Evolutionary conservation across 2,797 vertebrate species (phyloP).

Genomic region (Gila robusta): DNA sequence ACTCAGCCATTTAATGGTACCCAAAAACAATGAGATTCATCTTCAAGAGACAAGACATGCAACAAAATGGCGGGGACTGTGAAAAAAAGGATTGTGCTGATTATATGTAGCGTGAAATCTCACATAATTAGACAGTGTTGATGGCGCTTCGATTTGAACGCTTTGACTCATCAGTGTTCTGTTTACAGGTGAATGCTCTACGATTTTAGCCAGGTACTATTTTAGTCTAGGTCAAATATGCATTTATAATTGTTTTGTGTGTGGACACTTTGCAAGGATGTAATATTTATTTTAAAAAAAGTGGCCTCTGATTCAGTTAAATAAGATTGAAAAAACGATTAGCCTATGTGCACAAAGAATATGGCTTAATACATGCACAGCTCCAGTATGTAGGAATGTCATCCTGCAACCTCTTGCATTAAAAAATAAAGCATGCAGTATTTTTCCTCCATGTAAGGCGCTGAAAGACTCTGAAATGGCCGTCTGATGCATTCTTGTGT

Average conservation of each 20-base stretch:
- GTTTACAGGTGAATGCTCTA: not conserved
- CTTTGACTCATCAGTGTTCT: slow-evolving; percentile 12
- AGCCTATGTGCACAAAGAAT: not conserved
- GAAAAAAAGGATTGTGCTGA: slow-evolving; percentile 15
- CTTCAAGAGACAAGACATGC: not conserved
- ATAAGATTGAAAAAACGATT: not conserved
- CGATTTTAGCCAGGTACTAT: slow-evolving; percentile 3
- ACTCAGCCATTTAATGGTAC: not conserved
- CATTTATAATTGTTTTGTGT: not conserved
- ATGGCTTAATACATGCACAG: not conserved
- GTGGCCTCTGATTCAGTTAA: not conserved
- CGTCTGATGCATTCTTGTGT: slow-evolving; percentile 49
- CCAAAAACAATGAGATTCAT: slow-evolving; percentile 8
- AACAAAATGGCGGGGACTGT: slow-evolving; percentile 11
- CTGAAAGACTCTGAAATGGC: slow-evolving; percentile 52
- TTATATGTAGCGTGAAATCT: slow-evolving; percentile 25
- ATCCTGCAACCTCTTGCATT: slow-evolving; percentile 9
- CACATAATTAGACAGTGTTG: slow-evolving; percentile 11
- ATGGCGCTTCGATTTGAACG: too few relatives aligned
- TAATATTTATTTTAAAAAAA: slow-evolving; percentile 7
- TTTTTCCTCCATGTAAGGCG: slow-evolving; percentile 3
- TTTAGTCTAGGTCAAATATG: not conserved
- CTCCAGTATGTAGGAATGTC: not conserved
- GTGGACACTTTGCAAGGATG: not conserved
- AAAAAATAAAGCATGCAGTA: slow-evolving; percentile 39